Evolutionary conservation across 1,140 invertebrate genomes (phyloP), one percentile per base, ranked within the genome.

Genomic region (Drosophila erecta): DNA sequence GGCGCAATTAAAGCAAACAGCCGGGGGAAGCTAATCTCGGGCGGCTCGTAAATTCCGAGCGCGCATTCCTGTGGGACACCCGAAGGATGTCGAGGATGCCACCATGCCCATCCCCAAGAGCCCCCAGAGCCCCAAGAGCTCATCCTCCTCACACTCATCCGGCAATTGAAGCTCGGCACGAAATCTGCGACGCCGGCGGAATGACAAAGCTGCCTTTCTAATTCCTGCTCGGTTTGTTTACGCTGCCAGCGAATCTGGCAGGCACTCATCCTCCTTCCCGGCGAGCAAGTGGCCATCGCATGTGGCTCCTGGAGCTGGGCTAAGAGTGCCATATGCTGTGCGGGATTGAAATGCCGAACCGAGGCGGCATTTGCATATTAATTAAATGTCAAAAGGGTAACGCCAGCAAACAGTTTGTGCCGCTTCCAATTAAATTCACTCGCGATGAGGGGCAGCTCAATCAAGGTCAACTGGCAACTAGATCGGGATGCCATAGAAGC

Each of bases 321-420:
- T 27, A 15, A 24, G 27, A 53, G 64, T 66, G 61, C 37, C 64
- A 67, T 46, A 38, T 70, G 66, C 62, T 61, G 70, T 33, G 56
- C 47, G 47, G n/a, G 2, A 49, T 27, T 30, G 70, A 44, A 71
- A 61, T 75, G 53, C 59, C 35, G 53, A 38, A 59, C 38, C 64
- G 27, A 50, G 54, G 47, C 54, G 15, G 50, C 76, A 86, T 86
- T 86, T 86, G 84, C 81, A 86, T 86, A 86, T 86, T 86, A 86
- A 86, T 86, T 86, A 86, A 86, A 86, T 83, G 83, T 83, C 81
- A 83, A 87, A 83, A 83, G 79, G 75, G 75, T 76, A 76, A 62
- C 46, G 62, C 46, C 76, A 73, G 57, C 56, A 40, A 67, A 56
- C 67, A 66, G 78, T 60, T 76, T 59, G 54, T 55, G 55, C 30